Evolutionary conservation across 2,113 vertebrate species (phyloP).

Genomic region (Hoplias malabaricus): DNA sequence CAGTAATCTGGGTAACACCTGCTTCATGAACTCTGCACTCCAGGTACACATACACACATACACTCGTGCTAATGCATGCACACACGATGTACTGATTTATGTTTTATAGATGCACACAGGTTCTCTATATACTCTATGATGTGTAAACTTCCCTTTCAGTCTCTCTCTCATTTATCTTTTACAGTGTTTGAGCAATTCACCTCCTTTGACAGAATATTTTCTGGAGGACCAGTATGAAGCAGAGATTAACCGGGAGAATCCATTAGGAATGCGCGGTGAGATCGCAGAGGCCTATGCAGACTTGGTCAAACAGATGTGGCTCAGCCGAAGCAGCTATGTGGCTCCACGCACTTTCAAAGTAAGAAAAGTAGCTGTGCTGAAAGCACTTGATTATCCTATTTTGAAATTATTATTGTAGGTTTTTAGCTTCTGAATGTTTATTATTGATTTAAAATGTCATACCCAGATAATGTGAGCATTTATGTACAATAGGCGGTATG

Average conservation of each 20-base stretch:
- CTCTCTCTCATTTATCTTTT: slow-evolving; percentile 33
- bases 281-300: slow-evolving; percentile 95
- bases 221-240: slow-evolving; percentile 89
- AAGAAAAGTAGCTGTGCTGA: slow-evolving; percentile 45
- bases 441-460: no score
- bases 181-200: slow-evolving; percentile 93
- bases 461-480: no score
- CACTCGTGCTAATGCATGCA: neutral
- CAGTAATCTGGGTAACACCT: slow-evolving; percentile 96
- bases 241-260: slow-evolving; percentile 94
- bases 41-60: slow-evolving; percentile 76
- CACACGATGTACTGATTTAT: neutral
- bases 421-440: no score
- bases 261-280: slow-evolving; percentile 95
- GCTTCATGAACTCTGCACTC: slow-evolving; percentile 98
- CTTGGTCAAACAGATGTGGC: slow-evolving; percentile 96
- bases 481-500: neutral
- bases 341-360: slow-evolving; percentile 95
- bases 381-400: neutral
- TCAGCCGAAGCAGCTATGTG: slow-evolving; percentile 86
- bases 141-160: neutral
- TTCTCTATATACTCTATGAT: neutral
- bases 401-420: neutral
- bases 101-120: neutral
- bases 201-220: slow-evolving; percentile 92